Evolutionary conservation across 1,140 invertebrate genomes (phyloP).

Genomic region (Bombyx mori): ASM3026992v2 NC_085131.1:10576501-10577000

Average conservation of each 20-base stretch:
- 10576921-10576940: slow-evolving; percentile 47
- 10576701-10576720: slow-evolving; percentile 22
- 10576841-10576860: slow-evolving; percentile 69
- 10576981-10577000: slow-evolving; percentile 55
- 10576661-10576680: slow-evolving; percentile 43
- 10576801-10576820: slow-evolving; percentile 67
- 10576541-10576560: slow-evolving; percentile 69
- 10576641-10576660: slow-evolving; percentile 66
- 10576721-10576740: slow-evolving; percentile 25
- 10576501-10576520: slow-evolving; percentile 75
- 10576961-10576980: slow-evolving; percentile 53
- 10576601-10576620: slow-evolving; percentile 68
- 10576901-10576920: slow-evolving; percentile 60
- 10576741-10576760: slow-evolving; percentile 44
- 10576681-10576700: slow-evolving; percentile 33
- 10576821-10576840: slow-evolving; percentile 71
- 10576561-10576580: slow-evolving; percentile 72
- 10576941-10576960: slow-evolving; percentile 58
- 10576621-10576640: slow-evolving; percentile 72
- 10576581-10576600: slow-evolving; percentile 71
- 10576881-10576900: slow-evolving; percentile 69
- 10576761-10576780: slow-evolving; percentile 67
- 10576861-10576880: slow-evolving; percentile 62
- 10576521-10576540: slow-evolving; percentile 70
- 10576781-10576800: slow-evolving; percentile 69